Conservation (phyloP, 2,113 vertebrate genomes). For the Varanus komodoensis region DNA sequence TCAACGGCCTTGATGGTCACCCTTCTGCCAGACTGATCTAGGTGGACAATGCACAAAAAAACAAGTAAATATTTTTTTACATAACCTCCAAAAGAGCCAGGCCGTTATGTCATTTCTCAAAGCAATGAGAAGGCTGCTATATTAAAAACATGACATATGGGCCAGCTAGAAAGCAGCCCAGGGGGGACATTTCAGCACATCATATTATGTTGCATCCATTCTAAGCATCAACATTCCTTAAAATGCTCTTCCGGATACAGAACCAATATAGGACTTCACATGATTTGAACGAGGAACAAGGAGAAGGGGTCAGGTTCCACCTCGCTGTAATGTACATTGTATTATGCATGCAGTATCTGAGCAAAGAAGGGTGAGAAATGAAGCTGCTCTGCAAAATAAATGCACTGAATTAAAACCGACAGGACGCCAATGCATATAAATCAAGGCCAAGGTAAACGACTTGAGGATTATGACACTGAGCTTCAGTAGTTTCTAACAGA, state of each 20-base stretch:
- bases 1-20: too few species aligned
- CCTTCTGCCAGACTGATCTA: too few species aligned
- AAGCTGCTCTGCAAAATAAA: constrained; percentile 68
- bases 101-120: neutral
- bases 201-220: neutral
- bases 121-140: neutral
- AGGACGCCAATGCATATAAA: constrained; percentile 46
- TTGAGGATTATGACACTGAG: constrained; percentile 20
- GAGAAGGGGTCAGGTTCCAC: neutral
- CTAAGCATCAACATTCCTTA: neutral
- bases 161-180: neutral
- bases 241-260: neutral
- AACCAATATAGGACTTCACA: constrained; percentile 26
- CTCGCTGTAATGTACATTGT: constrained; percentile 30
- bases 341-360: constrained; percentile 44
- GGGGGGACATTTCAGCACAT: neutral
- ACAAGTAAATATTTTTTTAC: too few species aligned
- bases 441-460: constrained; percentile 10
- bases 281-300: constrained; percentile 2
- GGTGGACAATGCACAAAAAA: too few species aligned
- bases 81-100: neutral
- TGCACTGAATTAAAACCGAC: constrained; percentile 56
- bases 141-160: neutral
- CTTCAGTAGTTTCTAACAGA: constrained; percentile 5
- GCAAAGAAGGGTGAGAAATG: constrained; percentile 50